These are phyloP conservation scores for Fulica atra DNA, from an alignment of 2,113 vertebrate species.

Conservation along the genomic window DNA sequence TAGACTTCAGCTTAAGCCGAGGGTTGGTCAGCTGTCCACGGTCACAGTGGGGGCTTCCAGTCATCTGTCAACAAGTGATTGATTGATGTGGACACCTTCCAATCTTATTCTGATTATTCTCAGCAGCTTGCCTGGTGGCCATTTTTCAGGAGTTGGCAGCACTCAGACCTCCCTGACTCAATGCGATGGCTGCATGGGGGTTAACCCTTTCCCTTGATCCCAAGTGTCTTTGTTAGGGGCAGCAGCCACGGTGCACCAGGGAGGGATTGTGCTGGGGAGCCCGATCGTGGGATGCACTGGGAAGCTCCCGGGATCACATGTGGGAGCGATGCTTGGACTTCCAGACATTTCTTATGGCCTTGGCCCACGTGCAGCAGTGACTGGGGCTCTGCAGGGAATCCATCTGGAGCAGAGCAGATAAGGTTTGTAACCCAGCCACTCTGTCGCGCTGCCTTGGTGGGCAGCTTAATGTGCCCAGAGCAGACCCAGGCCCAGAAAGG, in stretches of 20 bases:
- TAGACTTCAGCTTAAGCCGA: constrained; percentile 70
- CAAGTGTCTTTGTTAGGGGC: constrained; percentile 3
- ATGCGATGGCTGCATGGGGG: constrained; percentile 7
- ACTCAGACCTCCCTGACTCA: constrained; percentile 70
- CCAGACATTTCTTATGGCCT: constrained; percentile 29
- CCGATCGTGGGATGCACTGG: background rate
- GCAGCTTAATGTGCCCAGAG: background rate
- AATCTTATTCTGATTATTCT: constrained; percentile 76
- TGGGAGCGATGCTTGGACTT: background rate
- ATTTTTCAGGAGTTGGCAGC: constrained; percentile 80
- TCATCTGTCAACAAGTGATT: constrained; percentile 90
- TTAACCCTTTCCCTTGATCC: constrained; percentile 71
- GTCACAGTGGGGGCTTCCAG: constrained; percentile 81
- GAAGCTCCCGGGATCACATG: background rate
- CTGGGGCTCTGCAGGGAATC: background rate
- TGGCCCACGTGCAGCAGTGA: background rate
- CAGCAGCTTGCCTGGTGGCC: constrained; percentile 86
- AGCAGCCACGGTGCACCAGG: rapidly evolving
- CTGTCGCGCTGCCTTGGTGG: rapidly evolving
- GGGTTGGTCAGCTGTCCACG: constrained; percentile 86
- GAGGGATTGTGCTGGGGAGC: background rate
- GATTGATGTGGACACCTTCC: constrained; percentile 92
- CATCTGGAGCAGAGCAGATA: background rate
- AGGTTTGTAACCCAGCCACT: background rate
- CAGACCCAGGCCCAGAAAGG: background rate